Percentiles rank a stretch among this genome's conserved stretches.
Evolutionary conservation across 1,140 invertebrate genomes (phyloP).

Genomic region (Drosophila varians): DNA sequence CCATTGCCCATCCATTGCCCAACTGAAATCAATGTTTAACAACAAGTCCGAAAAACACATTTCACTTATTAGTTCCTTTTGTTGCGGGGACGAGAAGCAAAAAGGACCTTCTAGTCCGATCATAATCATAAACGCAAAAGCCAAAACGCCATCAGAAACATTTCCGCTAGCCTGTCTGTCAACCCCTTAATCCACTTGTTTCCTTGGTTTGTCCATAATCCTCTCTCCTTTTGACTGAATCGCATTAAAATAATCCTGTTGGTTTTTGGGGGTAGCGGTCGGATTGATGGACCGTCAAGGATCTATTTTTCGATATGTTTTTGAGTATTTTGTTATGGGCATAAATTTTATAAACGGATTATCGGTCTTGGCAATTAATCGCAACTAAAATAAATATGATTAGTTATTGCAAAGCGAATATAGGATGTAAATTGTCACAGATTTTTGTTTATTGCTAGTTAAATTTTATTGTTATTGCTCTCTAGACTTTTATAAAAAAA

Average conservation of each 20-base stretch:
- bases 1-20: not conserved
- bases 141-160: constrained; percentile 55
- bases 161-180: constrained; percentile 20
- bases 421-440: too few relatives aligned
- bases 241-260: constrained; percentile 54
- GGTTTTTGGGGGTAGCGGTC: constrained; percentile 5
- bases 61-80: constrained; percentile 67
- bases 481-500: too few relatives aligned
- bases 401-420: too few relatives aligned
- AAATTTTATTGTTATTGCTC: too few relatives aligned
- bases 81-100: not conserved
- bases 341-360: constrained; percentile 45
- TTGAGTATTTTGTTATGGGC: constrained; percentile 67
- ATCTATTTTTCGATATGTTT: constrained; percentile 56
- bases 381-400: constrained; percentile 13
- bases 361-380: constrained; percentile 42
- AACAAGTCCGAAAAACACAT: constrained; percentile 67
- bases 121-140: constrained; percentile 78
- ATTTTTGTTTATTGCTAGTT: too few relatives aligned
- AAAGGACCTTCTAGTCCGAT: constrained; percentile 46
- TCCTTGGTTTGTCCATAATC: constrained; percentile 41
- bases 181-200: constrained; percentile 81
- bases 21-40: constrained; percentile 27
- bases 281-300: constrained; percentile 45
- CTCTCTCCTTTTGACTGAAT: constrained; percentile 14